Evolutionary conservation across 92 coral and sea anemone genomes (phyloP), one percentile per base, ranked within the genome.

Genomic region (Isaurus tuberculatus): DNA sequence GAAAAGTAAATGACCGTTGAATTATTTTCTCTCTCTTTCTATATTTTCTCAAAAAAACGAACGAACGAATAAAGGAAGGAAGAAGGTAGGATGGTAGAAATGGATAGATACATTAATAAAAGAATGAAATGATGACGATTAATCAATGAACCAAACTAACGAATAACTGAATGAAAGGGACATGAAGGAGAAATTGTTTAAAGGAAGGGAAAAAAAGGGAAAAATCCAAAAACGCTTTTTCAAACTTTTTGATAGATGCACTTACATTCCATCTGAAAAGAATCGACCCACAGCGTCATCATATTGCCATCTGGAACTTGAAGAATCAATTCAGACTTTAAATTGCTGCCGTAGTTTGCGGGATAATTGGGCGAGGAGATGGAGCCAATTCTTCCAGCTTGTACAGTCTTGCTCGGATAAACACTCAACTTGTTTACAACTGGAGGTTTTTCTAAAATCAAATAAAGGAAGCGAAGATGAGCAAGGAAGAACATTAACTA

Each of bases 201-300:
- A 7, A 1, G 7, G 46, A 40, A 40, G 11, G 11, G 11, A 1
- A 40, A 2, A 6, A 40, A 7, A 13, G 11, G 11, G 11, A 13
- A 40, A 40, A 40, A 40, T 5, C 8, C 3, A 40, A 40, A 40
- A 40, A 40, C 7, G 10, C 44, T 1, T 40, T 40, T 40, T 9
- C 0, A 40, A 40, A 8, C 0, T 40, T 37, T 55, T 22, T 55
- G 23, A 2, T 15, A 23, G 26, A 32, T 20, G 17, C 1, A 44
- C 60, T 72, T 72, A 72, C 78, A 43, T 26, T 72, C 78, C 78
- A 72, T 72, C 9, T 72, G 33, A 72, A 72, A 72, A 25, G 25
- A 43, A 43, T 72, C 78, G 13, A 72, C 25, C 78, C 78, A 72
- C 60, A 72, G 0, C 2, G 78, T 72, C 60, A 72, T 44, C 78